phyloP scores from a whole-genome alignment of 2,113 vertebrate genomes.

The Lepus europaeus region DNA sequence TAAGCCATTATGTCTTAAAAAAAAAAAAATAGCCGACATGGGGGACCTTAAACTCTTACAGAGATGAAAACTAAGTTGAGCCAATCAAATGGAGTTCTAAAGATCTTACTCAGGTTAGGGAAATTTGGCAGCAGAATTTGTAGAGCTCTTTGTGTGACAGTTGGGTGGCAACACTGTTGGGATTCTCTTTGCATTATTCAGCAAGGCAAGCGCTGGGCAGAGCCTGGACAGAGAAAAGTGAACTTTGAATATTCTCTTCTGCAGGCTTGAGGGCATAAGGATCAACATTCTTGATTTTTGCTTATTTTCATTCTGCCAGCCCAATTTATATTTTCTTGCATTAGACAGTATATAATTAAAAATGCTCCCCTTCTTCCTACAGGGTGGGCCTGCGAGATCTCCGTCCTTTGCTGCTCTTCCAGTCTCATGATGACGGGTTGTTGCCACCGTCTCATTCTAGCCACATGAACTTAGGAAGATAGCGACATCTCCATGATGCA shows the following conservation, averaged over 20 bases:
- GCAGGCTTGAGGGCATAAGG: neutral
- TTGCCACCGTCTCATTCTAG: neutral
- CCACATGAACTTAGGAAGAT: neutral
- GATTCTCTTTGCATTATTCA: neutral
- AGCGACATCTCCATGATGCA: neutral
- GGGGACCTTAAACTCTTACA: neutral
- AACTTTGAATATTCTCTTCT: neutral
- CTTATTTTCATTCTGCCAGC: constrained; percentile 13
- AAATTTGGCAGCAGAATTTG: constrained; percentile 39
- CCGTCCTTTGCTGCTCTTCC: neutral
- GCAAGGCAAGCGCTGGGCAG: neutral
- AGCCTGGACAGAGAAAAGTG: neutral
- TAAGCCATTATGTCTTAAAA: neutral
- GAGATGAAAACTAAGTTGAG: constrained; percentile 34
- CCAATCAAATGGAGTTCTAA: neutral
- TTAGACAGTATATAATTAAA: neutral
- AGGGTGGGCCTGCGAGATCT: neutral
- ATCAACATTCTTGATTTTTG: constrained; percentile 23
- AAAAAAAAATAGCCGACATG: neutral
- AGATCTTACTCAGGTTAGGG: constrained; percentile 20
- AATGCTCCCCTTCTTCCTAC: neutral
- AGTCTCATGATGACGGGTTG: neutral
- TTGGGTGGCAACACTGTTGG: neutral
- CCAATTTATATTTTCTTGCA: neutral
- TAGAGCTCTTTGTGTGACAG: neutral